Conservation (phyloP, 2,113 vertebrate species). For the Hucho hucho region DNA sequence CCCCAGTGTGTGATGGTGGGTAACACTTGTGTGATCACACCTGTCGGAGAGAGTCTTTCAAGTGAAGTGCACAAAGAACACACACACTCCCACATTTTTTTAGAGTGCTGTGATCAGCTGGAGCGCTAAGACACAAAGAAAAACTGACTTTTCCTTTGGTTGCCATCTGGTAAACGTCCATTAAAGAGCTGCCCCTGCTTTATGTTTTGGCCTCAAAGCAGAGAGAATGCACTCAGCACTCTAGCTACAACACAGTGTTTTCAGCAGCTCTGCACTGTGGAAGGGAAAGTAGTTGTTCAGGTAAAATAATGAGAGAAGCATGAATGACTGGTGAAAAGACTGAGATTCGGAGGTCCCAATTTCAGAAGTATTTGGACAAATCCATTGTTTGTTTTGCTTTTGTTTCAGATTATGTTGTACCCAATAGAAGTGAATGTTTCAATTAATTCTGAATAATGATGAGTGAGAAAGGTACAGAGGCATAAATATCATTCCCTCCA, state of each 20-base stretch:
- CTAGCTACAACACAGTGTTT: neutral
- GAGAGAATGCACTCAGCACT: neutral
- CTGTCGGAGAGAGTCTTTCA: constrained; percentile 41
- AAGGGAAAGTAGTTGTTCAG: no score
- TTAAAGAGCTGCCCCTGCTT: neutral
- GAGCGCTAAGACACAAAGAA: neutral
- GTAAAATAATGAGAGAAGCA: no score
- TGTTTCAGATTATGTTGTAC: no score
- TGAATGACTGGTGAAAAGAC: no score
- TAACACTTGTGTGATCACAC: constrained; percentile 38
- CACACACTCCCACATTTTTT: neutral
- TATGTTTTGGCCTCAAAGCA: neutral
- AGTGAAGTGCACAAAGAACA: constrained; percentile 10
- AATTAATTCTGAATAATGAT: no score
- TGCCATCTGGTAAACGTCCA: constrained; percentile 5
- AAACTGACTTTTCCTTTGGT: constrained; percentile 20
- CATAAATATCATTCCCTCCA: no score
- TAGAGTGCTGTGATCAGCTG: constrained; percentile 3
- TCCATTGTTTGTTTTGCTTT: no score
- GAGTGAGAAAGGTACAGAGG: no score
- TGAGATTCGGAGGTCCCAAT: no score
- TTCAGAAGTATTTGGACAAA: no score
- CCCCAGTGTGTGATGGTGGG: constrained; percentile 13
- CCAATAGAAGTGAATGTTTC: no score
- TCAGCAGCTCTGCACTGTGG: no score